Evolutionary conservation across 2,888 invertebrate genomes (phyloP), one percentile per base, ranked within the genome.

Genomic region (Tuta absoluta): DNA sequence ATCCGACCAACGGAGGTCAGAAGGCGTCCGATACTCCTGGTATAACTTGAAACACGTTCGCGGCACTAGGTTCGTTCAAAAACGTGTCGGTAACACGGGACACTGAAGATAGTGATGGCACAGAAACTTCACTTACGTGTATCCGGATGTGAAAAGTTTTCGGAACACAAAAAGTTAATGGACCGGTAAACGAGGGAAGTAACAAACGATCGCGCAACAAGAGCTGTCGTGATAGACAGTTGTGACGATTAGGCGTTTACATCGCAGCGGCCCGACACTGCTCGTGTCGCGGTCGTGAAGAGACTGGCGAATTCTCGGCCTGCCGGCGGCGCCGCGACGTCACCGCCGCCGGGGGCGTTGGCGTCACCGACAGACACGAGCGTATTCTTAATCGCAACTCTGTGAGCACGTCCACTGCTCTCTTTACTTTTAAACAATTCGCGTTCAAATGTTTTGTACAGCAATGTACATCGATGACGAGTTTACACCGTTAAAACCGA

Each of bases 201-300:
- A 75, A 86, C 75, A 72, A 84, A 82, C 76, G 72, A 76, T 80
- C 72, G 76, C 80, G 84, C 76, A 86, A 87, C 81, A 80, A 78
- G 85, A 81, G 86, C 91, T 91, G 91, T 84, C 91, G 89, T 86
- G 75, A 66, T 83, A 85, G 91, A 91, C 91, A 90, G 90, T 81
- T 73, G 82, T 75, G 75, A 76, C 83, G 81, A 76, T 87, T 87
- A 84, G 76, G 81, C 84, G 91, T 90, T 91, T 89, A 91, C 91
- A 91, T 91, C 84, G 88, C 91, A 91, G 76, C 91, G 90, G 89
- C 75, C 84, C 85, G 85, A 89, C 87, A 88, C 89, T 84, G 85
- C 85, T 83, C 81, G 90, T 87, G 89, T 87, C 89, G 89, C 88
- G 87, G 84, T 84, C 79, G 89, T 84, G 86, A 87, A 85, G 77